Base-by-base conservation (phyloP, 23 tunicate genomes). In the Ciona savignyi region DNA sequence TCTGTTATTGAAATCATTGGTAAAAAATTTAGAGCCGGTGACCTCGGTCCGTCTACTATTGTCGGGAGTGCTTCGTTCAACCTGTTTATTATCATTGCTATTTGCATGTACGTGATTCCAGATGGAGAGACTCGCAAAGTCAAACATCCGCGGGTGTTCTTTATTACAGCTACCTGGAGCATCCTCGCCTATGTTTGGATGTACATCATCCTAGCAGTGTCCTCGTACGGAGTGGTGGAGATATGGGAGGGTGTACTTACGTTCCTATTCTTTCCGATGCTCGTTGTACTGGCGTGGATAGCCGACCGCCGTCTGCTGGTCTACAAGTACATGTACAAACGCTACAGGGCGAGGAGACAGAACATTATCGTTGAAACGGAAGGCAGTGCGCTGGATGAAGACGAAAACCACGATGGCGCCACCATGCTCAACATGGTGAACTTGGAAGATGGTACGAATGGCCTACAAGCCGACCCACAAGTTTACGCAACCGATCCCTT, bases 61-160 rank as follows among this genome's bases (percentile, higher is more conserved):
- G 99, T 94, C 20, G 99, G 99, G 24, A 82, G 89, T 77, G 99
- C 99, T 3, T 83, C 95, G 1, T 94, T 94, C 60, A 94, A 94
- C 64, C 83, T 94, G 15, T 94, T 94, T 65, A 94, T 94, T 60
- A 94, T 94, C 73, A 94, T 94, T 65, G 99, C 95, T 34, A 83
- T 94, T n/a, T 94, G 99, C 80, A 94, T 94, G 95, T 94, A 94
- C 80, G 99, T 94, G 19, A 94, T 94, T 22, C 99, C 99, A 3
- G 99, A 94, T 66, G 99, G 71, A 25, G 99, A 94, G 75, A 61
- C 60, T 4, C 75, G 99, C 30, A 87, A 86, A 70, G 81, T 94
- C 25, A 94, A 94, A 60, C 99, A 94, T 75, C 94, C 94, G 25
- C 86, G 99, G 20, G 99, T 94, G 15, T 94, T 94, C 80, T 84